phyloP scores from a whole-genome alignment of 2,113 vertebrate genomes.

The Dinomys branickii region DNA sequence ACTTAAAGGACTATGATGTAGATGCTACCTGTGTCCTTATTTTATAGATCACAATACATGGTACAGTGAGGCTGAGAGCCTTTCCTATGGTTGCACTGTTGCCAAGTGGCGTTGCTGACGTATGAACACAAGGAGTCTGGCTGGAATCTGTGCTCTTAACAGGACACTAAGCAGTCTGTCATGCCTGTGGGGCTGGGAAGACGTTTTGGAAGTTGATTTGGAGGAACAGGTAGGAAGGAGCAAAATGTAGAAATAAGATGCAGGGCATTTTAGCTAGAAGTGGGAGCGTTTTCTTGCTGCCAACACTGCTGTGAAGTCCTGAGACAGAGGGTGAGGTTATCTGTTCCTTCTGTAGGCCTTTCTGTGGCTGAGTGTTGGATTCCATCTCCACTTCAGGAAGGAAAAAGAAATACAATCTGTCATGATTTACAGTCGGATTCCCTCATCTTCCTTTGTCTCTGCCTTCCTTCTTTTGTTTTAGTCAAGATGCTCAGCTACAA shows the following conservation, averaged over 20 bases:
- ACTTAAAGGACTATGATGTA: background rate
- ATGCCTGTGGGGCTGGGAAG: background rate
- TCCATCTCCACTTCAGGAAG: background rate
- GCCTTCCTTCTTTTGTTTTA: background rate
- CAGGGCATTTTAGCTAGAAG: background rate
- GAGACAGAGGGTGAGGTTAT: background rate
- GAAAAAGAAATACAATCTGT: background rate
- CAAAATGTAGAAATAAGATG: background rate
- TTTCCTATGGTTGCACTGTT: background rate
- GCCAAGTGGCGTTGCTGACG: background rate
- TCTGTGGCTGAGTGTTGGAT: background rate
- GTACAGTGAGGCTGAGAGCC: background rate
- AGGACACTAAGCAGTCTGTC: background rate
- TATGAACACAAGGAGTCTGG: background rate
- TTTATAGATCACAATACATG: background rate
- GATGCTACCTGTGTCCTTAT: background rate
- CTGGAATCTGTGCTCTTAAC: background rate
- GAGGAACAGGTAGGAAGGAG: background rate
- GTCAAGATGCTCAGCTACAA: constrained; percentile 28
- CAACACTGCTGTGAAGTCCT: background rate
- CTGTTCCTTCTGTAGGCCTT: background rate
- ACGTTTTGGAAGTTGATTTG: background rate
- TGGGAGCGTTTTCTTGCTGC: background rate
- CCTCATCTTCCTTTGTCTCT: background rate
- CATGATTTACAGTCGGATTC: background rate